phyloP scores from a whole-genome alignment of 2,888 invertebrate genomes.

The Glaucopsyche alexis region DNA sequence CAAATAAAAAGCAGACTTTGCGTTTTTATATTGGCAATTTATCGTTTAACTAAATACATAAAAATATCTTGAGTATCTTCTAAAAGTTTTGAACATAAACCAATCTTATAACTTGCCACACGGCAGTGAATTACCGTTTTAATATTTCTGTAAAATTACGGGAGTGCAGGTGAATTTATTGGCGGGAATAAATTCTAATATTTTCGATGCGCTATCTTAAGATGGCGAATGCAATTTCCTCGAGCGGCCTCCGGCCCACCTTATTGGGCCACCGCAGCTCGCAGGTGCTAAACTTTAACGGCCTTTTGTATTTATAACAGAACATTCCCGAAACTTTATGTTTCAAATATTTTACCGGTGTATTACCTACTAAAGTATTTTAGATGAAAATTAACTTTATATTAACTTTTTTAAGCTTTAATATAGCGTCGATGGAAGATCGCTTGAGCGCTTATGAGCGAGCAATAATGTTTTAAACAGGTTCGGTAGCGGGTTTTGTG shows the following conservation, averaged over 20 bases:
- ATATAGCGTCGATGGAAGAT: neutral
- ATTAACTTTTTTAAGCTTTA: neutral
- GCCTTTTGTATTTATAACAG: conserved; percentile 36
- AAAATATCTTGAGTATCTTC: neutral
- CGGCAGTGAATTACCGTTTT: conserved; percentile 40
- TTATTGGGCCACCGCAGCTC: conserved; percentile 49
- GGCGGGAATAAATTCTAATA: conserved; percentile 45
- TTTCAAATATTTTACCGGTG: conserved; percentile 13
- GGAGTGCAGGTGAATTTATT: conserved; percentile 37
- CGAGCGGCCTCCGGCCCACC: conserved; percentile 48
- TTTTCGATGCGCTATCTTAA: conserved; percentile 45
- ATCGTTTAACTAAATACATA: neutral
- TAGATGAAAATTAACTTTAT: conserved; percentile 4
- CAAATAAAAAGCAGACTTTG: neutral
- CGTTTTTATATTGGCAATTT: neutral
- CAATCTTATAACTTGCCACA: neutral
- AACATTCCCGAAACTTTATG: conserved; percentile 23
- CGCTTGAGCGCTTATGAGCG: neutral
- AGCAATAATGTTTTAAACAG: too few species aligned
- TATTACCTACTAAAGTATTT: conserved; percentile 13
- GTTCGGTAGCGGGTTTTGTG: too few species aligned
- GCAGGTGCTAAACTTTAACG: conserved; percentile 50
- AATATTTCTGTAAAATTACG: conserved; percentile 42
- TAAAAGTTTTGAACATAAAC: neutral
- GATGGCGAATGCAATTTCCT: conserved; percentile 65